Percentiles rank a stretch among this genome's conserved stretches.
Conservation (phyloP, 2,888 invertebrate species). For the Spicauda simplicius region DNA sequence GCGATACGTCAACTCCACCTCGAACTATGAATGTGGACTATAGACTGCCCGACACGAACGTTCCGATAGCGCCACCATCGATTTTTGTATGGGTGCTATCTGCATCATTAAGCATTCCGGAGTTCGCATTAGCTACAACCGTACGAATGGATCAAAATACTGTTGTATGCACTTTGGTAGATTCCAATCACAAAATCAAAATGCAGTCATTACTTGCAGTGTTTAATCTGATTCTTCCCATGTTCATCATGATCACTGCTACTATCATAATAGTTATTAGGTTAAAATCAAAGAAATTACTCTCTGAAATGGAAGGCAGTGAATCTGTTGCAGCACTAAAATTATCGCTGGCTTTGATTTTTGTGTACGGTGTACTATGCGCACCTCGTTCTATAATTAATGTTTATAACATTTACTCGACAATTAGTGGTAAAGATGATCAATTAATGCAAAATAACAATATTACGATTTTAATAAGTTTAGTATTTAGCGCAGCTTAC, state of each 20-base stretch:
- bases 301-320: slow-evolving; percentile 51
- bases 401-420: slow-evolving; percentile 62
- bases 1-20: slow-evolving; percentile 75
- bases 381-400: slow-evolving; percentile 65
- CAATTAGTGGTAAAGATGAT: slow-evolving; percentile 53
- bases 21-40: slow-evolving; percentile 84
- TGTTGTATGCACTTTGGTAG: slow-evolving; percentile 79
- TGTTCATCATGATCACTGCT: slow-evolving; percentile 61
- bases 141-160: slow-evolving; percentile 64
- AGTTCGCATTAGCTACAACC: slow-evolving; percentile 81
- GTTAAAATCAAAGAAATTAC: slow-evolving; percentile 59
- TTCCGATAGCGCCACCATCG: slow-evolving; percentile 81
- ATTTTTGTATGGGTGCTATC: slow-evolving; percentile 85
- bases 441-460: slow-evolving; percentile 51
- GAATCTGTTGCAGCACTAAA: slow-evolving; percentile 66
- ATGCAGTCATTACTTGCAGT: slow-evolving; percentile 71
- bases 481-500: slow-evolving; percentile 60
- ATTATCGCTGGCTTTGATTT: slow-evolving; percentile 68
- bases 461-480: slow-evolving; percentile 52
- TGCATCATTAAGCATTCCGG: slow-evolving; percentile 85
- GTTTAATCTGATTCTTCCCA: slow-evolving; percentile 71
- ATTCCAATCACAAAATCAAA: slow-evolving; percentile 75
- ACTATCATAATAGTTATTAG: slow-evolving; percentile 61
- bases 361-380: slow-evolving; percentile 63
- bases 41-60: slow-evolving; percentile 64